Evolutionary conservation across 2,113 vertebrate genomes (phyloP).

Genomic region (Psephotus haematonotus): DNA sequence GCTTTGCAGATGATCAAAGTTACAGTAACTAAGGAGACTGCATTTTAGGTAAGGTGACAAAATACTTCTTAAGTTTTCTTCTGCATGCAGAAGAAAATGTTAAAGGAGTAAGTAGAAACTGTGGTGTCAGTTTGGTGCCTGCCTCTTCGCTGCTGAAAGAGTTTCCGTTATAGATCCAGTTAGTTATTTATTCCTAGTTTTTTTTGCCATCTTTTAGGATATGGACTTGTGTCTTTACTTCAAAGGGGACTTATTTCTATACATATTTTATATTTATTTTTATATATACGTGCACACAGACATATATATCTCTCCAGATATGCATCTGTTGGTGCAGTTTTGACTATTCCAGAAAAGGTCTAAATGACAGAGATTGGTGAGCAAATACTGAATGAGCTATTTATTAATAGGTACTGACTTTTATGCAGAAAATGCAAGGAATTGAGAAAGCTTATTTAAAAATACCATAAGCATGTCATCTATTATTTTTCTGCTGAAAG

Average conservation of each 20-base stretch:
- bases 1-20: background rate
- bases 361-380: background rate
- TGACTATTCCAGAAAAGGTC: background rate
- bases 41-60: background rate
- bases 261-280: background rate
- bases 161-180: background rate
- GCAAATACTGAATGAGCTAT: background rate
- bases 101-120: background rate
- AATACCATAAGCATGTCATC: background rate
- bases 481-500: background rate
- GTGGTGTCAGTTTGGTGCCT: background rate
- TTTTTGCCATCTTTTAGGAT: background rate
- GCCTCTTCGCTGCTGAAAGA: background rate
- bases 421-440: background rate
- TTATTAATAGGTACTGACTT: background rate
- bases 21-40: background rate
- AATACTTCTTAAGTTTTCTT: background rate
- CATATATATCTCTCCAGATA: background rate
- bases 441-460: background rate
- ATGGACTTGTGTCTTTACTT: background rate
- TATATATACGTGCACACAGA: background rate
- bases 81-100: background rate
- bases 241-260: background rate
- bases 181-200: background rate
- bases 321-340: background rate